Evolutionary conservation across 2,797 vertebrate genomes (phyloP).

Genomic region (Tolypeutes matacus): DNA sequence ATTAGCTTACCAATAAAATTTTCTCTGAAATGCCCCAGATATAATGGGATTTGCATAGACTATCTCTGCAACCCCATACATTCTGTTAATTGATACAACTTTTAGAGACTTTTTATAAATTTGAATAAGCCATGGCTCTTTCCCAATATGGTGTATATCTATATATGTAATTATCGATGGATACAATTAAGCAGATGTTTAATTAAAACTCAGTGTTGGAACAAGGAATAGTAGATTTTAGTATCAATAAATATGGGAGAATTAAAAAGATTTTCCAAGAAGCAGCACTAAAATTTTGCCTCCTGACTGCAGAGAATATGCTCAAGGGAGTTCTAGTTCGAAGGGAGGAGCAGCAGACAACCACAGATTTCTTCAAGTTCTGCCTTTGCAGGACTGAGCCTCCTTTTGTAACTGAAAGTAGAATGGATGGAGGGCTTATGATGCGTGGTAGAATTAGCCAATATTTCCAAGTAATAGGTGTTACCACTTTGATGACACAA

Average conservation of each 20-base stretch:
- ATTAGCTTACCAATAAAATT: constrained; percentile 42
- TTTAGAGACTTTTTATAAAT: not conserved
- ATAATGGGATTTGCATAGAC: not conserved
- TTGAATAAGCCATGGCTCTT: not conserved
- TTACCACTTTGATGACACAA: constrained; percentile 17
- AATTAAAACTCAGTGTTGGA: constrained; percentile 11
- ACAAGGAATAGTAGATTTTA: not conserved
- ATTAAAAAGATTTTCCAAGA: constrained; percentile 40
- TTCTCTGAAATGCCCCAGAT: not conserved
- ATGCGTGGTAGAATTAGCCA: not conserved
- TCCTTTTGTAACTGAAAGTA: constrained; percentile 30
- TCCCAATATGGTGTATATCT: not conserved
- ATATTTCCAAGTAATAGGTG: not conserved
- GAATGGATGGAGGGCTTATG: constrained; percentile 1
- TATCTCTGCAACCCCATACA: not conserved
- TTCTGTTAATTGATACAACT: not conserved
- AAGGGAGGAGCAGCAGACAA: not conserved
- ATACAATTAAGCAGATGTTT: not conserved
- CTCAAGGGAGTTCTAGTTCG: not conserved
- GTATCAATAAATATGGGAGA: not conserved
- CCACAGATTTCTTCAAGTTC: not conserved
- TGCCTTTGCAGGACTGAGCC: not conserved
- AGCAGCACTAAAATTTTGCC: not conserved
- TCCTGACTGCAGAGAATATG: not conserved
- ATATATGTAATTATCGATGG: not conserved